Percentiles rank a stretch among this genome's conserved stretches.
Evolutionary conservation across 53 echinoderm and acorn worm species (phyloP).

Genomic region (Echinarachnius parma): DNA sequence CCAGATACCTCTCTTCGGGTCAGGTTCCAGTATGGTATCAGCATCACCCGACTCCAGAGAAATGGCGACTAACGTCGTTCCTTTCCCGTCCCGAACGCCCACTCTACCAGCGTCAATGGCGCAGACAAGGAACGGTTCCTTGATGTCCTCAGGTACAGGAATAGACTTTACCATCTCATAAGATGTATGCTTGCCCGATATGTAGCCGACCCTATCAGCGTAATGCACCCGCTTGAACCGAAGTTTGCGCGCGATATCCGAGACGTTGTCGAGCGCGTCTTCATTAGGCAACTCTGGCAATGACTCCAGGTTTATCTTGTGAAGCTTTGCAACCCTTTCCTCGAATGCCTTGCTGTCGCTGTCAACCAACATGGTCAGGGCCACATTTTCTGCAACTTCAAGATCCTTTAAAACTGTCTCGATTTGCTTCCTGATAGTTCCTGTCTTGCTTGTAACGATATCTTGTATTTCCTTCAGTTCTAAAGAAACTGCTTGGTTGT

Average conservation of each 20-base stretch:
- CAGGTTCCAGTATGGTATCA: neutral
- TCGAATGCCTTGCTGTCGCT: conserved; percentile 14
- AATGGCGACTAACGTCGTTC: neutral
- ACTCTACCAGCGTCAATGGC: neutral
- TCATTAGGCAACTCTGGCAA: conserved; percentile 4
- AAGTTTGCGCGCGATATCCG: neutral
- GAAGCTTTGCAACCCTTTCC: neutral
- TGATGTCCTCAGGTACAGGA: conserved; percentile 2
- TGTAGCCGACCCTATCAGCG: neutral
- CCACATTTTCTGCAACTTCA: neutral
- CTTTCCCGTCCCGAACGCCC: conserved; percentile 10
- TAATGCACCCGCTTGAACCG: conserved; percentile 3
- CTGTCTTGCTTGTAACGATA: neutral
- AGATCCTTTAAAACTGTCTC: neutral
- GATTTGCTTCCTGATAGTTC: neutral
- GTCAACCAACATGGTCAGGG: neutral
- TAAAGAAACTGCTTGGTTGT: neutral
- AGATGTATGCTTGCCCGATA: conserved; percentile 5
- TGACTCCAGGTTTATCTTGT: neutral
- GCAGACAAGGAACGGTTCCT: conserved; percentile 11
- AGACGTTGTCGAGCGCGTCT: neutral
- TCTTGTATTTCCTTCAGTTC: neutral
- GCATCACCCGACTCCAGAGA: neutral
- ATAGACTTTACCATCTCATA: conserved; percentile 22
- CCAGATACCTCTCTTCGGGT: conserved; percentile 18